Evolutionary conservation across 1,140 invertebrate genomes (phyloP).

Genomic region (Carposina sasakii): DNA sequence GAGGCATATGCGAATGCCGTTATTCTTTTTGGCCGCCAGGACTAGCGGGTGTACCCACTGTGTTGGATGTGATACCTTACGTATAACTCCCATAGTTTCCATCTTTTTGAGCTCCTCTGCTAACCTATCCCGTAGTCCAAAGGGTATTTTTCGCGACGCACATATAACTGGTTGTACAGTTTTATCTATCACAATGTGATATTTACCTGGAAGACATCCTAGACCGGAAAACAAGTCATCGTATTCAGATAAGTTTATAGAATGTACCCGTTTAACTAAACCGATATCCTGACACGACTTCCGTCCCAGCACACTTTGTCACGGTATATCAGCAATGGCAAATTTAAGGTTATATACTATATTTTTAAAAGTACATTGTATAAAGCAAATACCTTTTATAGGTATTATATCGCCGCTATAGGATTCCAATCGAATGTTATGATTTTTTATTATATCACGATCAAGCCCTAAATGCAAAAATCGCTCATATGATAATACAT

Average conservation of each 20-base stretch:
- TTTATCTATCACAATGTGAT: conserved; percentile 24
- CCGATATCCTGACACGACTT: background rate
- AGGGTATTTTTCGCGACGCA: conserved; percentile 22
- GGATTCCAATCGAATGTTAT: conserved; percentile 13
- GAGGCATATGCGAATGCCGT: conserved; percentile 16
- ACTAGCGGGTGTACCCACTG: conserved; percentile 18
- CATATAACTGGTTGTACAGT: conserved; percentile 15
- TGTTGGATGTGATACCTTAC: conserved; percentile 12
- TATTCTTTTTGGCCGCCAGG: conserved; percentile 14
- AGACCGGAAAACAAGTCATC: conserved; percentile 25
- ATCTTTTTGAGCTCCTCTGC: conserved; percentile 20
- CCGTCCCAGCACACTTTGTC: background rate
- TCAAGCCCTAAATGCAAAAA: too few relatives aligned
- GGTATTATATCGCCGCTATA: background rate
- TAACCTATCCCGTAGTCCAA: conserved; percentile 5
- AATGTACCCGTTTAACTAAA: background rate
- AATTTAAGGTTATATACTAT: background rate
- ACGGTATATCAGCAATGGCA: background rate
- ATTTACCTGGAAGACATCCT: conserved; percentile 23
- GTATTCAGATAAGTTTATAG: conserved; percentile 13
- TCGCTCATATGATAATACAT: too few relatives aligned
- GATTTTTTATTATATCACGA: background rate
- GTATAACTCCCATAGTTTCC: conserved; percentile 12
- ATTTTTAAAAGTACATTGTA: background rate
- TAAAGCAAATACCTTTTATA: background rate